phyloP scores from a whole-genome alignment of 2,888 invertebrate species.

The Pseudeuparius sepicola region DNA sequence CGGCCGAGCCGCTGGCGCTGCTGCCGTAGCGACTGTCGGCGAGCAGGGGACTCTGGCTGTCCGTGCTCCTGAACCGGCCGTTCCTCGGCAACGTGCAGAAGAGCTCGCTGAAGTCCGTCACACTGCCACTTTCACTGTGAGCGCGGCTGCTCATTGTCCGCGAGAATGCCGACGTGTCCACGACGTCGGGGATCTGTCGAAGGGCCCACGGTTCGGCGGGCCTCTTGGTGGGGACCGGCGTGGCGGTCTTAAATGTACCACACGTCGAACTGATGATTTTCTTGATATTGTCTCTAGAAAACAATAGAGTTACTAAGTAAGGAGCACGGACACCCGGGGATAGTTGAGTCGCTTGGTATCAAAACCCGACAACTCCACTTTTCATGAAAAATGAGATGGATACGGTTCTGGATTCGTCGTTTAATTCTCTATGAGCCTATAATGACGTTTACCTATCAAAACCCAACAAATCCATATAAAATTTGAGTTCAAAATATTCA shows the following conservation, averaged over 20 bases:
- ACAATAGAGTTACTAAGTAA: conserved; percentile 28
- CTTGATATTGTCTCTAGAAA: conserved; percentile 41
- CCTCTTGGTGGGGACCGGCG: conserved; percentile 5
- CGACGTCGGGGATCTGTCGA: conserved; percentile 35
- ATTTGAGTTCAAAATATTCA: too few relatives aligned
- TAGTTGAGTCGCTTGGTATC: too few relatives aligned
- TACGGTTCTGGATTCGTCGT: too few relatives aligned
- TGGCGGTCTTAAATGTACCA: conserved; percentile 34
- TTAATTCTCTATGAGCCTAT: too few relatives aligned
- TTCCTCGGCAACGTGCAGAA: conserved; percentile 59
- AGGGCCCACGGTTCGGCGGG: conserved; percentile 16
- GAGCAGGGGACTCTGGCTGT: conserved; percentile 65
- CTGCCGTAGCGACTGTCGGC: conserved; percentile 61
- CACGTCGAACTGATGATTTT: conserved; percentile 37
- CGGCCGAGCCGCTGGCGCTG: conserved; percentile 56
- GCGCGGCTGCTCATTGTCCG: conserved; percentile 24
- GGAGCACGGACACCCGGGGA: too few relatives aligned
- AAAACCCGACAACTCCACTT: too few relatives aligned
- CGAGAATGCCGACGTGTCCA: conserved; percentile 32
- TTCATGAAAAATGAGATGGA: too few relatives aligned
- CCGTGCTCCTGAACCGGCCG: conserved; percentile 41
- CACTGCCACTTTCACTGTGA: conserved; percentile 37
- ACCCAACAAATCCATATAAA: too few relatives aligned
- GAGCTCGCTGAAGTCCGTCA: conserved; percentile 36
- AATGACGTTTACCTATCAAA: too few relatives aligned